Conservation (phyloP, 2,888 invertebrate species). For the Caenorhabditis sp. region DNA sequence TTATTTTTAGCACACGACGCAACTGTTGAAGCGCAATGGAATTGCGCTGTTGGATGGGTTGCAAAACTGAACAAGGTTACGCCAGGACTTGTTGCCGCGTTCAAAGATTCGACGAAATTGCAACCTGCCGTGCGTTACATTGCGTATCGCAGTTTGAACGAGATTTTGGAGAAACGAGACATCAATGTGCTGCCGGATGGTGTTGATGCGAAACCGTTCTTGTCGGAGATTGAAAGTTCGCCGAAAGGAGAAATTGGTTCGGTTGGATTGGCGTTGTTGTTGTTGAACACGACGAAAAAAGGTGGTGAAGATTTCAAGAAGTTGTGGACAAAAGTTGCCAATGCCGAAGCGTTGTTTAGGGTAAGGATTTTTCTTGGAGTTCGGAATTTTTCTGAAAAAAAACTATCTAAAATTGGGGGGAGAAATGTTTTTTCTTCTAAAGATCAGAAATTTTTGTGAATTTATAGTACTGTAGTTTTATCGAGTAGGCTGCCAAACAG, state of each 20-base stretch:
- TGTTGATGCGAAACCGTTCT: constrained; percentile 20
- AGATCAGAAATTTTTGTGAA: neutral
- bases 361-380: constrained; percentile 2
- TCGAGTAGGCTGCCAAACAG: too few species aligned
- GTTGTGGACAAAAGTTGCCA: constrained; percentile 33
- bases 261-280: constrained; percentile 35
- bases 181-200: constrained; percentile 26
- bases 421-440: too few species aligned
- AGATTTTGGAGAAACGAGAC: constrained; percentile 23
- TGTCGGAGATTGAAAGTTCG: constrained; percentile 32
- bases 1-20: constrained; percentile 41
- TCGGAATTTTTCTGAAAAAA: neutral
- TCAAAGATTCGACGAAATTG: constrained; percentile 40
- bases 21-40: constrained; percentile 49
- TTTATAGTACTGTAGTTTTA: too few species aligned
- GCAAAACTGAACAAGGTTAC: constrained; percentile 17
- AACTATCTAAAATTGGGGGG: neutral
- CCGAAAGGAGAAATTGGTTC: constrained; percentile 49
- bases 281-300: constrained; percentile 27
- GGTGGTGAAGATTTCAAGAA: constrained; percentile 34
- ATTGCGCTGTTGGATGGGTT: constrained; percentile 39
- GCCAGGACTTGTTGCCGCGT: constrained; percentile 15
- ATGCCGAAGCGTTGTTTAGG: constrained; percentile 43
- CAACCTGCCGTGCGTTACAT: constrained; percentile 35
- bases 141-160: constrained; percentile 29